Evolutionary conservation across 2,113 vertebrate genomes (phyloP).

Genomic region (Sardina pilchardus): DNA sequence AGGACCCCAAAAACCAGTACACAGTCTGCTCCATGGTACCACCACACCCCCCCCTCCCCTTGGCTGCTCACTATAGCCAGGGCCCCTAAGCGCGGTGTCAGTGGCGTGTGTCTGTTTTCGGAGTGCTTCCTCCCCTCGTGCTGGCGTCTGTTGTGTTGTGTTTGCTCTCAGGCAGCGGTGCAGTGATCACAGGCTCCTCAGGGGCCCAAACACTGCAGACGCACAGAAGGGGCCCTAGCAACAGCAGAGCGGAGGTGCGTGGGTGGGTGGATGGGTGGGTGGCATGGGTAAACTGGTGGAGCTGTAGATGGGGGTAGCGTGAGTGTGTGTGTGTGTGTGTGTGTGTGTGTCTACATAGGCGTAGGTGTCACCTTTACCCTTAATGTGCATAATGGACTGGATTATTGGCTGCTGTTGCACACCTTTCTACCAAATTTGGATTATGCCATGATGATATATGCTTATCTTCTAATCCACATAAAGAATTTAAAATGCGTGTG

Average conservation of each 20-base stretch:
- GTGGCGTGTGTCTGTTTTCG: constrained; percentile 35
- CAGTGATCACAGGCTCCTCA: background rate
- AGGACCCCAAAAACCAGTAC: background rate
- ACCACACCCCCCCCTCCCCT: background rate
- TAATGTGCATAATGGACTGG: no score
- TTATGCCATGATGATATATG: no score
- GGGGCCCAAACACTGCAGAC: background rate
- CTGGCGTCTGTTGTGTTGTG: constrained; percentile 23
- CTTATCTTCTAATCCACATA: no score
- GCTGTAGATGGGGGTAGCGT: background rate
- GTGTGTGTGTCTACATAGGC: no score
- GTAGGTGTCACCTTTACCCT: no score
- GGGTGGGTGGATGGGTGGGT: background rate
- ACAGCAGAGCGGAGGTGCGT: background rate
- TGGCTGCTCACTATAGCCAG: no score
- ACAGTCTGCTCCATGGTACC: background rate
- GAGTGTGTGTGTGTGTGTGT: no score
- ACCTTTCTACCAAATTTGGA: no score
- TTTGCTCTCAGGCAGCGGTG: background rate
- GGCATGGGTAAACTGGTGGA: background rate
- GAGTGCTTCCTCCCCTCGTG: background rate
- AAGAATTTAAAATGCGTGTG: no score
- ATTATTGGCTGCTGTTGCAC: no score
- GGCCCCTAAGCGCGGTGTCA: no score
- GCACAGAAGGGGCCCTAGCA: background rate